Base-by-base conservation (phyloP, 2,888 invertebrate species). In the Parascotia fuliginaria region DNA sequence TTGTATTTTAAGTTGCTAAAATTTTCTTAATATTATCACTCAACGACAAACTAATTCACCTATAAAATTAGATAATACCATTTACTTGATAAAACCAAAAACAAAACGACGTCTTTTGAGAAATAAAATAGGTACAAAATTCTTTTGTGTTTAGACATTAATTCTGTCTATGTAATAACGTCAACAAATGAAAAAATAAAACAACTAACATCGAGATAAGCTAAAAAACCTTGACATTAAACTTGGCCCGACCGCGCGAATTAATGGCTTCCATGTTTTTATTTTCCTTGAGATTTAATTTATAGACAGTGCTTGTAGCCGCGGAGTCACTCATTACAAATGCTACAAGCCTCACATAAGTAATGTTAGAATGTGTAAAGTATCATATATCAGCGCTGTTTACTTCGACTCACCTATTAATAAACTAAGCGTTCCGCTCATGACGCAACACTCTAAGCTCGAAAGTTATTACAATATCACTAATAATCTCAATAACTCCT, bases 221-320 rank as follows among this genome's bases (percentile, higher is more conserved):
- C 80, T 85, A 83, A 86, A 78, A 81, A 90, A 87, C 92, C 92
- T 92, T 92, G 92, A 92, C 92, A 92, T 92, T 92, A 89, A 91
- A 91, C 91, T 91, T 91, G 91, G 89, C 89, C 87, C 84, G 84
- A 82, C 86, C 82, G 89, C 87, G 91, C 91, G 89, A 91, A 92
- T 90, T 90, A 92, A 92, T 92, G 87, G 88, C 89, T 90, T 91
- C 91, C 89, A 89, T 86, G 92, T 91, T 91, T 92, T 91, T 89
- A 90, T 90, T 90, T 90, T 90, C 89, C 91, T 90, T 88, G 89
- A 92, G 91, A 89, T 90, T 89, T 89, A 90, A 92, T 92, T 92
- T 90, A 92, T 90, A 85, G 84, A 77, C 85, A 79, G 76, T 73
- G 87, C 78, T 85, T 81, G 85, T 79, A 79, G 79, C 81, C 79